Evolutionary conservation across 1,140 invertebrate genomes (phyloP).

Genomic region (Sminthurinus signatus): DNA sequence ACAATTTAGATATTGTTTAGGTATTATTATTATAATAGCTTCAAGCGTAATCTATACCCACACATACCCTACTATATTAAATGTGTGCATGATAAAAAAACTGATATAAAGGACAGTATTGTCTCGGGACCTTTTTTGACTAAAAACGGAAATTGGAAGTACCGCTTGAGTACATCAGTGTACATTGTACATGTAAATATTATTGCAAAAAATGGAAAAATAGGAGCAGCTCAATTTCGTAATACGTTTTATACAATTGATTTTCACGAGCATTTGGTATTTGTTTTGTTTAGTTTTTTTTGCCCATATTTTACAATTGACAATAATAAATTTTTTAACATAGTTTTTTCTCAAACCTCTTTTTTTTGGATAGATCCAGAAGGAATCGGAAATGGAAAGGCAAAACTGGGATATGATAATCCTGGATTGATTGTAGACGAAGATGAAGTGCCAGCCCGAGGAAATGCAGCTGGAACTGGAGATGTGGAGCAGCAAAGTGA

Average conservation of each 20-base stretch:
- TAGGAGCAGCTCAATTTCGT: too few species aligned
- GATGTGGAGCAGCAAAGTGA: neutral
- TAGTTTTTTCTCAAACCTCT: neutral
- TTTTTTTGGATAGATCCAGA: neutral
- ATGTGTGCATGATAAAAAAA: too few species aligned
- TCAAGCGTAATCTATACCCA: too few species aligned
- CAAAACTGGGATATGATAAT: slow-evolving; percentile 27
- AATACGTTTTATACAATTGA: neutral
- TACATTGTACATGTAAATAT: too few species aligned
- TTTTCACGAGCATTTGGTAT: neutral
- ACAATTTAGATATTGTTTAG: too few species aligned
- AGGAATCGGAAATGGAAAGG: neutral
- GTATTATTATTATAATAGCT: too few species aligned
- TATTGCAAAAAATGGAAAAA: too few species aligned
- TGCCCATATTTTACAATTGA: neutral
- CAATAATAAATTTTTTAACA: neutral
- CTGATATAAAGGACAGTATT: too few species aligned
- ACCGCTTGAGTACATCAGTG: too few species aligned
- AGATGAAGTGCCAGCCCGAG: slow-evolving; percentile 4
- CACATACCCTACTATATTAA: too few species aligned
- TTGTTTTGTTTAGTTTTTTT: neutral
- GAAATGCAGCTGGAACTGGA: neutral
- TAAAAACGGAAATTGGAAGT: too few species aligned
- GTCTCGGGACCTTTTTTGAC: too few species aligned
- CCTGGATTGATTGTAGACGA: slow-evolving; percentile 28